Conservation (phyloP, 2,797 vertebrate genomes). For the Macropodus opercularis region DNA sequence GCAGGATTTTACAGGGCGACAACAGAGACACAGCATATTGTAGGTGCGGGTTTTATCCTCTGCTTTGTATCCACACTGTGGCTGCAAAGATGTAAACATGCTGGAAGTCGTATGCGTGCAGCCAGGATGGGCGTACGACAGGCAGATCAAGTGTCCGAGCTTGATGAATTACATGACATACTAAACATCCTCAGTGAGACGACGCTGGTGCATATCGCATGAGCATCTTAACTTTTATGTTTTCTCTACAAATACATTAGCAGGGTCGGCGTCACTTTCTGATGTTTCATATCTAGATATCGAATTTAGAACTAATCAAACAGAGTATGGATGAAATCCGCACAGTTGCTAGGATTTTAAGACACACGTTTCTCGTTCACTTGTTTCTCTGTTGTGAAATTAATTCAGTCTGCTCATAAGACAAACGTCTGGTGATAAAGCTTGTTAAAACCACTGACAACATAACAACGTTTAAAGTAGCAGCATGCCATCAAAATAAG, state of each 20-base stretch:
- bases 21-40: conserved; percentile 2
- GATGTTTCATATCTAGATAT: conserved; percentile 28
- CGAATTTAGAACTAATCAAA: too few species aligned
- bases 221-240: background rate
- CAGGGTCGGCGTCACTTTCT: conserved; percentile 8
- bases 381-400: conserved; percentile 14
- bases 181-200: conserved; percentile 17
- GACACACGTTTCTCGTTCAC: too few species aligned
- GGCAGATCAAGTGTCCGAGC: conserved; percentile 30
- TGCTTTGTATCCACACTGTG: conserved; percentile 40
- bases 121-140: conserved; percentile 13
- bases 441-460: conserved; percentile 33
- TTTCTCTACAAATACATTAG: conserved; percentile 1
- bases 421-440: conserved; percentile 30
- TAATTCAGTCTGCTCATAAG: conserved; percentile 35
- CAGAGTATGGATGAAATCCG: too few species aligned
- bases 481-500: conserved; percentile 25
- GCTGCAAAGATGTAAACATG: conserved; percentile 31
- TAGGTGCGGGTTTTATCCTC: conserved; percentile 10
- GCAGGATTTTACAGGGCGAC: conserved; percentile 24
- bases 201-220: conserved; percentile 10
- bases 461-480: conserved; percentile 32
- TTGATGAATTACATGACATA: conserved; percentile 35
- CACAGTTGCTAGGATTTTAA: too few species aligned
- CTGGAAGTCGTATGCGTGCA: conserved; percentile 12